Base-by-base conservation (phyloP, 2,113 vertebrate genomes). In the Cacatua alba region DNA sequence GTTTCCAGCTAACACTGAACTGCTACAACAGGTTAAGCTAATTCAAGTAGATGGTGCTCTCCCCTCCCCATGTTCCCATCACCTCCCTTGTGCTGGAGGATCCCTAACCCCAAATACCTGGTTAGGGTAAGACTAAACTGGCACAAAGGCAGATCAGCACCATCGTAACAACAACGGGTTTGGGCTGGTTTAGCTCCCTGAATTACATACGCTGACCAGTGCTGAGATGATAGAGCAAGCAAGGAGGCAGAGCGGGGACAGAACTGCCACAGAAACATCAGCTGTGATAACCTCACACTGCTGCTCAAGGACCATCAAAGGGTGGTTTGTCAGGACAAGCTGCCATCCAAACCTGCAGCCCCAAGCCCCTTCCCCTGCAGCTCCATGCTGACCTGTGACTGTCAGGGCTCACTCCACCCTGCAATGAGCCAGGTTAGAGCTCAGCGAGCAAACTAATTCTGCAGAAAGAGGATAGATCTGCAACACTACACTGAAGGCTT, bases 111-210 rank as follows among this genome's bases (percentile, higher is more conserved):
- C 69, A 19, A 48, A 25, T 7, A 43, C 29, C 60, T n/a, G 29
- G 6, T 35, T 9, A 33, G 64, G 19, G 12, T 14, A 29, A 28
- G 23, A 16, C 26, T 7, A 0, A 49, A 11, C 16, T 31, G 37
- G 59, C 67, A 26, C 0, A 0, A 49, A 41, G 68, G 24, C 29
- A 78, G 25, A 23, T 2, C 28, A 59, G 37, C 65, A 76, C 18
- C 70, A n/a, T 12, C 10, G 9, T 0, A 16, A 59, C 9, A 1
- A 5, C 1, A 37, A 37, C 37, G 12, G 0, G 0, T 6, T 75
- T 51, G 21, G 13, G 19, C 29, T 67, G 65, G 4, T 43, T 65
- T 18, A 59, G 55, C 51, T 92, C 70, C 62, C 48, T 17, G 21
- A 48, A 2, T 13, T 9, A 37, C 49, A 59, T 11, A 49, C 0